Percentiles rank a stretch among this genome's conserved stretches.
phyloP scores from a whole-genome alignment of 2,113 vertebrate species.

The Erinaceus europaeus region DNA sequence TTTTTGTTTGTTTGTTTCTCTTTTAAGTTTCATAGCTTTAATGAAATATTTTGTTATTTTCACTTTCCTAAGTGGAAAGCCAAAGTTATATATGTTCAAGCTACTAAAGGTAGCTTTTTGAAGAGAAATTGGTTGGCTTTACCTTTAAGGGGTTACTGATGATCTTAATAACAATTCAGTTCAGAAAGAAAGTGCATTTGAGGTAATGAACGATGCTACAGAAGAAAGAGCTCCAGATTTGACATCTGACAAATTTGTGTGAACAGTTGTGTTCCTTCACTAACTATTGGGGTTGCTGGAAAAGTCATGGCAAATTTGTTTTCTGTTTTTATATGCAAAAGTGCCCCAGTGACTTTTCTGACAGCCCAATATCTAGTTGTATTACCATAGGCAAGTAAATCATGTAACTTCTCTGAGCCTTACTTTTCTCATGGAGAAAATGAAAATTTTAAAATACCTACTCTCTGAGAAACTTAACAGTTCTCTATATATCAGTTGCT shows the following conservation, averaged over 20 bases:
- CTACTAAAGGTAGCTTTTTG: neutral
- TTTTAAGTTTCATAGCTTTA: conserved; percentile 28
- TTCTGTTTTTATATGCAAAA: no score
- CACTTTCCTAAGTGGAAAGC: conserved; percentile 19
- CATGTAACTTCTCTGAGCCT: neutral
- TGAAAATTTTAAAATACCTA: neutral
- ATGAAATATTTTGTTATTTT: conserved; percentile 30
- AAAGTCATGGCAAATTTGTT: no score
- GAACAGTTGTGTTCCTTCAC: neutral
- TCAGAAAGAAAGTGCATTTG: neutral
- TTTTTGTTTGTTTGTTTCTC: conserved; percentile 19
- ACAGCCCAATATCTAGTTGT: neutral
- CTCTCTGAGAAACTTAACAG: neutral
- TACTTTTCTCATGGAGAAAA: neutral
- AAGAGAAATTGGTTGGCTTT: neutral
- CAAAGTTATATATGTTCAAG: neutral
- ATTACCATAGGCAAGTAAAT: neutral
- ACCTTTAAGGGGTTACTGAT: neutral
- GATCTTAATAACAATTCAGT: neutral
- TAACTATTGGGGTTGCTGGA: no score
- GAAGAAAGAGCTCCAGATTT: neutral
- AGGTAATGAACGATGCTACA: neutral
- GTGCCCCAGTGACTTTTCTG: no score
- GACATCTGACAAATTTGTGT: neutral
- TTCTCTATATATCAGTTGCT: neutral